A percentile compares a stretch with the other conserved stretches of the same genome.
Conservation (phyloP, 2,797 vertebrate genomes). For the Peromyscus melanophrys region DNA sequence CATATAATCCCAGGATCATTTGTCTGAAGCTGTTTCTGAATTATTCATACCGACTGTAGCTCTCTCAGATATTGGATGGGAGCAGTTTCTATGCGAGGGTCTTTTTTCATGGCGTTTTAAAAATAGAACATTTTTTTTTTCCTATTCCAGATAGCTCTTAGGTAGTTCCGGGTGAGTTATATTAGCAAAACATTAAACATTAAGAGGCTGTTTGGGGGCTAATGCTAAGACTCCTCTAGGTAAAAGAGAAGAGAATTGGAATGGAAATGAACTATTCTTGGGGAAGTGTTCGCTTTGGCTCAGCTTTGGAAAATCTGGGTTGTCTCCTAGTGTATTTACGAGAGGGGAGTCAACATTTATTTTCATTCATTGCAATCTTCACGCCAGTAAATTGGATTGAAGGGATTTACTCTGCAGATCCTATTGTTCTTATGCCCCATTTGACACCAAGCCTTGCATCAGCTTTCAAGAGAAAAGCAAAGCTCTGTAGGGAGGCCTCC, state of each 20-base stretch:
- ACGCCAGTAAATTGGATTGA: conserved; percentile 49
- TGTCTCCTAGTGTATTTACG: not conserved
- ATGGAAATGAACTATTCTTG: conserved; percentile 2
- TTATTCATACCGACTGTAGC: conserved; percentile 89
- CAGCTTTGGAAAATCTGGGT: conserved; percentile 61
- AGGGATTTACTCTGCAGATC: conserved; percentile 58
- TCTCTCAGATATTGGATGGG: conserved; percentile 85
- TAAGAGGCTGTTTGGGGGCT: conserved; percentile 70
- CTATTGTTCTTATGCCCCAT: conserved; percentile 50
- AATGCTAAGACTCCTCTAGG: conserved; percentile 72
- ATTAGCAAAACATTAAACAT: conserved; percentile 77
- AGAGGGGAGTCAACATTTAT: conserved; percentile 49
- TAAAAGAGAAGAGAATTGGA: conserved; percentile 61
- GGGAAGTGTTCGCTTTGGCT: conserved; percentile 12
- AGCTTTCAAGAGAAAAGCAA: conserved; percentile 9
- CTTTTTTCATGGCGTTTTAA: conserved; percentile 81
- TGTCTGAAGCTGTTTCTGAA: conserved; percentile 91
- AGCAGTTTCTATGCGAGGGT: conserved; percentile 75
- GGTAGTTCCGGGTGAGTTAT: conserved; percentile 73
- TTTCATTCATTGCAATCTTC: conserved; percentile 52
- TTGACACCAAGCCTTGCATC: conserved; percentile 39
- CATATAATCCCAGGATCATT: conserved; percentile 87
- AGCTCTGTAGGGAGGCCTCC: not conserved
- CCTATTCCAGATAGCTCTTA: conserved; percentile 73
- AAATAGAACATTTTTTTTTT: conserved; percentile 71